phyloP scores from a whole-genome alignment of 2,888 invertebrate species.

The Aphidoletes aphidimyza region DNA sequence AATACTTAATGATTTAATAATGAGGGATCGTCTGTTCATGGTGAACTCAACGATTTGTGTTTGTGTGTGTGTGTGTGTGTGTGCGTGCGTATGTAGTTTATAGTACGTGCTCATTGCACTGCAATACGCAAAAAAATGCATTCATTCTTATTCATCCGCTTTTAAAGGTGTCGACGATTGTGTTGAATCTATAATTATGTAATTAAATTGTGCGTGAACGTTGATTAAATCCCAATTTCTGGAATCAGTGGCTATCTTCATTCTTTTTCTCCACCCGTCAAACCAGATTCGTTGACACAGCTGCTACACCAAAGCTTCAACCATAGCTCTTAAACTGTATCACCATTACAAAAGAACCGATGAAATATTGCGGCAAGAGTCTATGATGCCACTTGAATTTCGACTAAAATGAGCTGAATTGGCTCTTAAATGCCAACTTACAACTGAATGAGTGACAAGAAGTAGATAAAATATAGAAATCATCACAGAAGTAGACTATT shows the following conservation, averaged over 20 bases:
- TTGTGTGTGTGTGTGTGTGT: slow-evolving; percentile 1
- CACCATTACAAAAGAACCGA: no score
- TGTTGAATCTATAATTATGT: slow-evolving; percentile 26
- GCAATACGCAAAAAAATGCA: no score
- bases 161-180: slow-evolving; percentile 4
- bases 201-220: background rate
- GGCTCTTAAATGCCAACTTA: no score
- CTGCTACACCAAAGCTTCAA: no score
- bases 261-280: background rate
- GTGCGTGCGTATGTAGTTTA: background rate
- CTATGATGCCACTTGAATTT: no score
- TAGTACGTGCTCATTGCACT: slow-evolving; percentile 25
- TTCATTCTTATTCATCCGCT: no score
- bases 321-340: no score
- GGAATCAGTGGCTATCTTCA: background rate
- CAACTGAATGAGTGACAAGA: no score
- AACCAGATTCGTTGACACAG: background rate
- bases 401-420: no score
- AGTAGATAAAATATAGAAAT: no score
- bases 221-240: slow-evolving; percentile 49
- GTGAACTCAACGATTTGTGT: background rate
- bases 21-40: background rate
- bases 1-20: background rate
- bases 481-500: no score
- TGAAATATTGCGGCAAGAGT: no score